A percentile compares a stretch with the other conserved stretches of the same genome.
Conservation (phyloP, 1,140 invertebrate genomes). For the Berghia stephanieae region DNA sequence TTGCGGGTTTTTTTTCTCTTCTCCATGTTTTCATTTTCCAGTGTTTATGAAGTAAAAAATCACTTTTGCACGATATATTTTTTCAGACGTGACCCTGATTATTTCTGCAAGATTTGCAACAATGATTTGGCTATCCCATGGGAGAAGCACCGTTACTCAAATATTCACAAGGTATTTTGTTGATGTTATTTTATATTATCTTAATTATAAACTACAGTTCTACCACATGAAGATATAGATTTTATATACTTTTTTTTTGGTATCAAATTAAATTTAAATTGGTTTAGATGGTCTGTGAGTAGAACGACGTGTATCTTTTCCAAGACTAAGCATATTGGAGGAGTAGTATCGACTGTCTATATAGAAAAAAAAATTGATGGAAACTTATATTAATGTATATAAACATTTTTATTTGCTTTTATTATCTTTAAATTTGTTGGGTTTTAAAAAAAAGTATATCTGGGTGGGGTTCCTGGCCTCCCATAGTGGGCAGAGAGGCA, state of each 20-base stretch:
- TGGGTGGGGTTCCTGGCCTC: no score
- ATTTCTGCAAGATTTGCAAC: conserved; percentile 41
- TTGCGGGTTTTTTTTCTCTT: neutral
- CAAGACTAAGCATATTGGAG: no score
- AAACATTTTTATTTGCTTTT: no score
- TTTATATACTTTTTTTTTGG: neutral
- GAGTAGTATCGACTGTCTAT: no score
- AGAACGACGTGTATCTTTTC: no score
- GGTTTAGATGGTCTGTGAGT: no score
- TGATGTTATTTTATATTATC: neutral
- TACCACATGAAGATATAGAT: neutral
- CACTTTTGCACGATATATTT: neutral
- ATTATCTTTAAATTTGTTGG: no score
- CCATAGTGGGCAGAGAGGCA: no score
- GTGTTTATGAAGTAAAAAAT: neutral
- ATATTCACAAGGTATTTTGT: conserved; percentile 37
- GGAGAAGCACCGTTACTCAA: conserved; percentile 31
- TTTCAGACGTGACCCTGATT: neutral
- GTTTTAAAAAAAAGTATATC: no score
- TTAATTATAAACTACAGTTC: neutral
- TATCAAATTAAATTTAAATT: no score
- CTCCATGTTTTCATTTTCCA: neutral
- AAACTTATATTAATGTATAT: no score
- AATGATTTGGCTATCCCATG: conserved; percentile 30
- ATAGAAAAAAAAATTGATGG: no score